Conservation (phyloP, 2,113 vertebrate species). For the Lathamus discolor region DNA sequence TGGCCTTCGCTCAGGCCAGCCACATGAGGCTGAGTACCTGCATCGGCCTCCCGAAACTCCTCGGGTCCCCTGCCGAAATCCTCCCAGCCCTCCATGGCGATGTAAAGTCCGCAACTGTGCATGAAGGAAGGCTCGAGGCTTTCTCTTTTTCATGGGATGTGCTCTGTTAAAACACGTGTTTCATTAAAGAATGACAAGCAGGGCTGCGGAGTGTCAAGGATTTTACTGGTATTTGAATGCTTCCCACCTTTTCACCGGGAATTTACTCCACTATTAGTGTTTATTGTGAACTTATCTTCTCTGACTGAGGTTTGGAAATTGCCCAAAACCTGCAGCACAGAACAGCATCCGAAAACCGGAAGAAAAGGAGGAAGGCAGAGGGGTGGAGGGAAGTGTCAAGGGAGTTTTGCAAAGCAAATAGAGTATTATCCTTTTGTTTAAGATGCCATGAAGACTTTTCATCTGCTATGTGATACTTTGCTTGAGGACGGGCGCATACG, state of each 20-base stretch:
- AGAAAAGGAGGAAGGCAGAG: slow-evolving; percentile 43
- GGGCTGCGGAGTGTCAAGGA: neutral
- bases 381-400: slow-evolving; percentile 33
- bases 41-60: neutral
- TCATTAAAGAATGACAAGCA: neutral
- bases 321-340: neutral
- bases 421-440: slow-evolving; percentile 54
- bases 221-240: neutral
- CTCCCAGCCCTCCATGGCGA: neutral
- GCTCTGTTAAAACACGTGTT: neutral
- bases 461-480: slow-evolving; percentile 57
- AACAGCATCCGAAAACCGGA: neutral
- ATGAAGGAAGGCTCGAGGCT: neutral
- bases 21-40: neutral
- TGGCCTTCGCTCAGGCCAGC: neutral
- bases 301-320: slow-evolving; percentile 30
- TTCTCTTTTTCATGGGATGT: neutral
- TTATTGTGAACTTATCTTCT: neutral
- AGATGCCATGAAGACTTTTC: slow-evolving; percentile 45
- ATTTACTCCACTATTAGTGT: slow-evolving; percentile 1
- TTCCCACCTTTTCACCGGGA: neutral
- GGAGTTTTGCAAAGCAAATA: slow-evolving; percentile 66
- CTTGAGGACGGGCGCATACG: neutral
- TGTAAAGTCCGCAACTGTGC: neutral
- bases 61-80: neutral